Evolutionary conservation across 2,113 vertebrate genomes (phyloP).

Genomic region (Hypanus sabinus): DNA sequence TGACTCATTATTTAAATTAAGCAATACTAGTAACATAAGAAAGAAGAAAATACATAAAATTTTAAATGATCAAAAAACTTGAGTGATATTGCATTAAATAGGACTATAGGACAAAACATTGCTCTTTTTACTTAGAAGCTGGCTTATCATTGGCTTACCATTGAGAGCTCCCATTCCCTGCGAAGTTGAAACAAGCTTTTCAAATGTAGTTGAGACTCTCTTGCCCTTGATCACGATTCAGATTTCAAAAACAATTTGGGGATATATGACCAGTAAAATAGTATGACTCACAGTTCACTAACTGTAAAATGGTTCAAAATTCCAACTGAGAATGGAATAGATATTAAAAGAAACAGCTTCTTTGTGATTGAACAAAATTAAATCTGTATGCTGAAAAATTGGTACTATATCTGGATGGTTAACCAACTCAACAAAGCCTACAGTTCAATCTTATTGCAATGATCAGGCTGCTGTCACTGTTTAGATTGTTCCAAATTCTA

Average conservation of each 20-base stretch:
- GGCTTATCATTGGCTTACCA: neutral
- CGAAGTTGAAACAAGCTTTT: neutral
- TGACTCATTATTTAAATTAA: neutral
- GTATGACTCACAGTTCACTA: neutral
- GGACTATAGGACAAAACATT: neutral
- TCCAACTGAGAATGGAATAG: neutral
- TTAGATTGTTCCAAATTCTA: neutral
- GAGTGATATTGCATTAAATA: neutral
- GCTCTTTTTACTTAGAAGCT: neutral
- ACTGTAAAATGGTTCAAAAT: neutral
- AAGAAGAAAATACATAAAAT: neutral
- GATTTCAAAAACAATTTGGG: neutral
- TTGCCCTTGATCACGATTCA: neutral
- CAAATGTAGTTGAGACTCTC: neutral
- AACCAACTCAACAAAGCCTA: neutral
- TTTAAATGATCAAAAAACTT: neutral
- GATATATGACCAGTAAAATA: neutral
- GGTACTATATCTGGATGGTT: neutral
- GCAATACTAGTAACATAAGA: neutral
- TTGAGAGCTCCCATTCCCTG: neutral
- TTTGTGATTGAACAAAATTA: neutral
- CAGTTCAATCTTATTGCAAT: neutral
- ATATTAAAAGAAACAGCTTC: conserved; percentile 9
- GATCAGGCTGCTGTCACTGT: neutral
- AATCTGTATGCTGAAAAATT: neutral